Base-by-base conservation (phyloP, 2,113 vertebrate genomes). In the western clawed frog (Xenopus tropicalis) region DNA sequence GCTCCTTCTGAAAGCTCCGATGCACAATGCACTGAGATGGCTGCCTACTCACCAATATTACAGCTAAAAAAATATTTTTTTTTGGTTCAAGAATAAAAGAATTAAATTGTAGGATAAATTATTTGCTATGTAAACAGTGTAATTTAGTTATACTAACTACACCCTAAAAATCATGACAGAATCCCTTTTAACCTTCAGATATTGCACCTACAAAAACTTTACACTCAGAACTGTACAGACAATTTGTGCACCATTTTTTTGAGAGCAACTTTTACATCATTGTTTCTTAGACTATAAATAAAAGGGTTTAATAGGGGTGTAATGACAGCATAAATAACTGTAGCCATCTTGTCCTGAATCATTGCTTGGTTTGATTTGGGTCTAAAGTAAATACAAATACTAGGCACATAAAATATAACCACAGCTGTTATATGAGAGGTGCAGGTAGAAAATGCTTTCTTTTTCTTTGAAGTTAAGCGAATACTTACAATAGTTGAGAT, bases 211-310 rank as follows among this genome's bases (percentile, higher is more conserved):
- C n/a, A 37, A 37, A 37, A 37, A 3, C 29, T 3, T 37, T 4
- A 9, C 10, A 37, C 6, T 37, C 29, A 37, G 29, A 3, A 37
- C 29, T 37, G 4, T 48, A 48, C 46, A 48, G 16, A 14, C 12
- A 48, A 14, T 12, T 48, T 48, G 14, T 44, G 19, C 11, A 66
- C 1, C n/a, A 74, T 44, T 51, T 74, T 74, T n/a, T 13, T 66
- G 4, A 67, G 1, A n/a, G 72, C 66, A 14, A 51, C 44, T 75
- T 75, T 75, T 3, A 69, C 43, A 23, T 75, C 65, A 4, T 62
- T 69, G 48, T 75, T 75, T 24, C 72, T 51, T 0, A 75, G n/a
- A 54, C 72, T 69, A 44, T 75, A 75, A n/a, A 75, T 75, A 29
- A 75, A 69, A 42, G 72, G 72, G 29, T 75, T 75, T 20, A 75